Base-by-base conservation (phyloP, 2,113 vertebrate genomes). In the Dasypus novemcinctus region DNA sequence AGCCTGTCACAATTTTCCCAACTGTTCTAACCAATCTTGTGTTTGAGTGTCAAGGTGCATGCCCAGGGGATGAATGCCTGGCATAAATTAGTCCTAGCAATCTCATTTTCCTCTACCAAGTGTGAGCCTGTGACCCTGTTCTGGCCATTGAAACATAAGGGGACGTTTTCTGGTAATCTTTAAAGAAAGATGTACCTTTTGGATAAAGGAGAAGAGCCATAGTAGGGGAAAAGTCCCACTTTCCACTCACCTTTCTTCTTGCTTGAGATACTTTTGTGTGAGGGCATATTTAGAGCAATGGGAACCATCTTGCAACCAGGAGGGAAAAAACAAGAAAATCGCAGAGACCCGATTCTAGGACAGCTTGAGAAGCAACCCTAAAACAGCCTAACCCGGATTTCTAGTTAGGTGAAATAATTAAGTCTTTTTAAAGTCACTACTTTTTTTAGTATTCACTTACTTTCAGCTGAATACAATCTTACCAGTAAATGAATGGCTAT, bases 401-500 rank as follows among this genome's bases (percentile, higher is more conserved):
- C 63, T 20, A 57, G 25, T 66, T 52, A 72, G 0, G 7, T 52
- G 57, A 83, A 72, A 52, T n/a, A 25, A 61, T 33, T 64, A 2
- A 41, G 2, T 66, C 71, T 80, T 36, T n/a, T 13, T 11, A 25
- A 43, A 38, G 11, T 69, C 68, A 49, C 25, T 43, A 41, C n/a
- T 52, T 57, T 94, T 52, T 93, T 61, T 64, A 36, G 2, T 54
- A 64, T 75, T 59, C 74, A 59, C 43, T 86, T 93, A 38, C 80
- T 95, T 82, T 38, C 33, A 72, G 46, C 74, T 66, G 21, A 95
- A 27, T 91, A 96, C 38, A 52, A 66, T 87, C 59, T 96, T 93
- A 80, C 84, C 84, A 92, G 63, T 96, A 88, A 96, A 90, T 91
- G 86, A 72, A 64, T 68, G 54, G 36, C 63, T 95, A 61, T 95